These are phyloP conservation scores for Esperia sulphurella DNA, from an alignment of 2,888 invertebrate genomes.

Conservation along the genomic window DNA sequence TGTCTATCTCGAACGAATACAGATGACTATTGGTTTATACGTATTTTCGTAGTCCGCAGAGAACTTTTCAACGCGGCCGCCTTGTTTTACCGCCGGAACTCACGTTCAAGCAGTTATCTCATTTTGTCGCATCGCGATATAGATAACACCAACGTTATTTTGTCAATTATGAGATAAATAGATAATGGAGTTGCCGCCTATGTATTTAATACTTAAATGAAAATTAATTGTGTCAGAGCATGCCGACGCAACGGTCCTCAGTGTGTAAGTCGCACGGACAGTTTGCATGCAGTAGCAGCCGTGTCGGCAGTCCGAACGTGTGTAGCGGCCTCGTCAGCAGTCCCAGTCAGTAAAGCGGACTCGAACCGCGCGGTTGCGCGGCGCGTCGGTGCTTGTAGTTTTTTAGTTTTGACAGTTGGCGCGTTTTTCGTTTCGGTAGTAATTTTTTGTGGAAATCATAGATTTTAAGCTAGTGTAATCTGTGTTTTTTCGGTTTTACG, in stretches of 20 bases:
- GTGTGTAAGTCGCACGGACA: constrained; percentile 21
- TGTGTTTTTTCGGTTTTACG: constrained; percentile 70
- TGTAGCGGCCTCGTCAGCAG: constrained; percentile 33
- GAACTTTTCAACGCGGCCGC: constrained; percentile 63
- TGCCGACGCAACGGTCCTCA: constrained; percentile 35
- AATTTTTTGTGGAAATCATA: constrained; percentile 71
- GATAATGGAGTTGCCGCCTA: constrained; percentile 55
- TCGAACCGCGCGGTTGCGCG: constrained; percentile 72
- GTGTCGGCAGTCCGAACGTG: constrained; percentile 31
- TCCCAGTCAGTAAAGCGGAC: constrained; percentile 71
- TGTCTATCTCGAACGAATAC: constrained; percentile 70
- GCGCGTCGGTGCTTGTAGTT: constrained; percentile 77
- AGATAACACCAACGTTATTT: constrained; percentile 65
- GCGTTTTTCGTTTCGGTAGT: constrained; percentile 71
- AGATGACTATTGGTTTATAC: constrained; percentile 60
- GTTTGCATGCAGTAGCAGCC: constrained; percentile 40
- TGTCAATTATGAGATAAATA: constrained; percentile 64
- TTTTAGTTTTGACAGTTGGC: constrained; percentile 79
- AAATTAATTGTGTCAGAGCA: constrained; percentile 62
- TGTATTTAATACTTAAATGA: constrained; percentile 58
- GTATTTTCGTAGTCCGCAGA: constrained; percentile 54
- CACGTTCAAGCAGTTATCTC: constrained; percentile 59
- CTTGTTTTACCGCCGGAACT: constrained; percentile 58
- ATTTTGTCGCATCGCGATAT: constrained; percentile 72
- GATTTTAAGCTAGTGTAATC: constrained; percentile 76